Evolutionary conservation across 2,113 vertebrate genomes (phyloP).

Genomic region (Ranitomeya imitator): DNA sequence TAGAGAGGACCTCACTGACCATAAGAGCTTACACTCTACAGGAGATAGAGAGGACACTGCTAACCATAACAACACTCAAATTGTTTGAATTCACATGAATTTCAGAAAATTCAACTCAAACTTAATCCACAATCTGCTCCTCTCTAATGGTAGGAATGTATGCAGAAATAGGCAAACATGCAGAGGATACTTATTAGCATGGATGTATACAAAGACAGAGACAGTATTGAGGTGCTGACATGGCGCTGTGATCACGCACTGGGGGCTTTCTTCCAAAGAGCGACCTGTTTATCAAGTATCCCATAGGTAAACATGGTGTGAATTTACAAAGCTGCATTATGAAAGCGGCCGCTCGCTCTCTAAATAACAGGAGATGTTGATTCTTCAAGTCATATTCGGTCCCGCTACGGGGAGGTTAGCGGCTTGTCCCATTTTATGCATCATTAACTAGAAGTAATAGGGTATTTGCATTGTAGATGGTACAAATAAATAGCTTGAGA

Average conservation of each 20-base stretch:
- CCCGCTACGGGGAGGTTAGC: constrained; percentile 26
- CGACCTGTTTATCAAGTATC: background rate
- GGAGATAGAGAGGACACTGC: too few species aligned
- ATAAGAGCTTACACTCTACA: too few species aligned
- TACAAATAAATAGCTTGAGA: constrained; percentile 49
- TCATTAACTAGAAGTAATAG: constrained; percentile 52
- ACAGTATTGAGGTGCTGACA: background rate
- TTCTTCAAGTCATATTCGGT: background rate
- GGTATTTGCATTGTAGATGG: constrained; percentile 56
- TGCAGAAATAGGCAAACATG: background rate
- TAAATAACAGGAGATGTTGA: constrained; percentile 24
- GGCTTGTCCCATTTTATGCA: constrained; percentile 46
- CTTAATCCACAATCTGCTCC: too few species aligned
- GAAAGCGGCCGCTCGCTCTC: background rate
- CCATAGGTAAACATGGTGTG: background rate
- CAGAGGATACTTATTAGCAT: background rate
- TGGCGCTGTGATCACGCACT: background rate
- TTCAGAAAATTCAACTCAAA: too few species aligned
- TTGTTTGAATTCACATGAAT: too few species aligned
- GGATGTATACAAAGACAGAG: background rate
- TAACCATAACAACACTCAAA: too few species aligned
- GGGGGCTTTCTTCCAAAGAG: background rate
- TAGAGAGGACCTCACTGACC: too few species aligned
- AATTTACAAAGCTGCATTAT: background rate
- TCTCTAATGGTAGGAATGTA: too few species aligned